Percentiles rank a stretch among this genome's conserved stretches.
Evolutionary conservation across 2,888 invertebrate genomes (phyloP).

Genomic region (Conomelus anceps): DNA sequence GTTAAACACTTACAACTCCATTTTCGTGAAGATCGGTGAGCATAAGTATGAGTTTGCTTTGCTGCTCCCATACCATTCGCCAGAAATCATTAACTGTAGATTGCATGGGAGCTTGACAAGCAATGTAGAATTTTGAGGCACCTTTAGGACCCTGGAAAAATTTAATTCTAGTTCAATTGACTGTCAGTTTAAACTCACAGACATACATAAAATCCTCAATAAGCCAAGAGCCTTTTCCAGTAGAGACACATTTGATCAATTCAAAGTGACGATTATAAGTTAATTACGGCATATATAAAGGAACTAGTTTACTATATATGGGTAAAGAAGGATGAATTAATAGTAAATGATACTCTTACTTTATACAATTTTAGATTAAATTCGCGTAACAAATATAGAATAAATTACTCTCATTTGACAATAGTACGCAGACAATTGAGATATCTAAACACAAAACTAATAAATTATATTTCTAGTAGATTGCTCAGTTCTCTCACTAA

Average conservation of each 20-base stretch:
- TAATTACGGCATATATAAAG: background rate
- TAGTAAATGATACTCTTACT: no score
- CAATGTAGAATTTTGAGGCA: conserved; percentile 78
- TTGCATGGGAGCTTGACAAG: conserved; percentile 82
- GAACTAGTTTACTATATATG: no score
- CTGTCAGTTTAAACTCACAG: background rate
- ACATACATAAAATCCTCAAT: background rate
- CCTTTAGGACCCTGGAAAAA: conserved; percentile 72
- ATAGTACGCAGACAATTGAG: no score
- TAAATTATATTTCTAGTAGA: no score
- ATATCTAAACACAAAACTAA: no score
- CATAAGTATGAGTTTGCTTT: conserved; percentile 81
- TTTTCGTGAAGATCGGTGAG: conserved; percentile 84
- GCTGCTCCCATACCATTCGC: conserved; percentile 96
- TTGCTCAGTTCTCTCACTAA: no score
- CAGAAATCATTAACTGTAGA: conserved; percentile 85
- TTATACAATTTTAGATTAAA: no score
- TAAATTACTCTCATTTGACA: no score
- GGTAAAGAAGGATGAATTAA: no score
- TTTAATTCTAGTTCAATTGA: background rate
- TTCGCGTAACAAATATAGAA: no score
- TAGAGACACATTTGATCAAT: no score
- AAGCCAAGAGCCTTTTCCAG: no score
- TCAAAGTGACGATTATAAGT: background rate
- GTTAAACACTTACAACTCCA: conserved; percentile 60